Base-by-base conservation (phyloP, 2,888 invertebrate species). In the Parelbella ahira region DNA sequence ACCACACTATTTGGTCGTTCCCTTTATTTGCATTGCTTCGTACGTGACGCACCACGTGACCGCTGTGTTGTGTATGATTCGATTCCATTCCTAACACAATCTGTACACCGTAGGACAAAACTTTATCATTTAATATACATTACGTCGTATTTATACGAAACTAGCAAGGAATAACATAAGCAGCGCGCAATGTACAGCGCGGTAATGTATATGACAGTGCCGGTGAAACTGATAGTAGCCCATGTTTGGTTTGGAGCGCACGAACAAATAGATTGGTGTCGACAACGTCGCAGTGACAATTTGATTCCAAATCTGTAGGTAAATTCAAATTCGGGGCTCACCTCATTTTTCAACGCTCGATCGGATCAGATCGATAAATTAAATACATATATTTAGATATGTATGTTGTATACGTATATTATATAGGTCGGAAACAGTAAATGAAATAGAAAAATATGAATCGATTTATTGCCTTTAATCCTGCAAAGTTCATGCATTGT, bases 211-310 rank as follows among this genome's bases (percentile, higher is more conserved):
- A 20, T 13, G 12, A 19, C 15, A 13, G 5, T 5, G 15, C 11
- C 10, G 12, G 20, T 34, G 33, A 33, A 11, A 25, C 12, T 24
- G 20, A 32, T 24, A 12, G 32, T 13, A n/a, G 20, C 13, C 9
- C n/a, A 32, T 39, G 27, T 39, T 33, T 39, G 39, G 18, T 19
- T 30, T 33, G 27, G 15, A 25, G 18, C 20, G 33, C 13, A 41
- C 33, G 41, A 33, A 41, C 41, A 33, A 41, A 41, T 41, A 41
- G 33, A 41, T 41, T 41, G 41, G 41, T 41, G 41, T 41, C 41
- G 41, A 27, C 27, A 41, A 25, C 32, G 25, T 25, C 33, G 33
- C 33, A 33, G 33, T 41, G 41, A 33, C 41, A 41, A 41, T 41
- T 41, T 41, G 41, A 41, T 41, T 41, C 12, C 27, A 29, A 20